Base-by-base conservation (phyloP, 2,888 invertebrate genomes). In the Bellardia bayeri region DNA sequence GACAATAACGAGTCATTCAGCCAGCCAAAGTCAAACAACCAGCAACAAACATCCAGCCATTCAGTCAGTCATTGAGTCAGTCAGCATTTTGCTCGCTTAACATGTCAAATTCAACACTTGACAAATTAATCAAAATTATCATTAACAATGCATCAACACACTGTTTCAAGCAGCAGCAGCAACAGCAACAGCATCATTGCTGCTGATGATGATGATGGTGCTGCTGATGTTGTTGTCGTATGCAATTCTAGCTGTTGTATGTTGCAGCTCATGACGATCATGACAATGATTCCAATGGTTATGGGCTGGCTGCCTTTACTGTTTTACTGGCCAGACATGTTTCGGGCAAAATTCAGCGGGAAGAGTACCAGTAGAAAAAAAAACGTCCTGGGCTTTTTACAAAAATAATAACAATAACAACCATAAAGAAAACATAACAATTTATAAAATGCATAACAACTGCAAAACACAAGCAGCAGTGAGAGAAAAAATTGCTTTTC, bases 71-170 rank as follows among this genome's bases (percentile, higher is more conserved):
- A 56, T n/a, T 14, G 49, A 69, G 63, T 63, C 75, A 82, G 82
- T 76, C 82, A 87, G 85, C 82, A 82, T 85, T 87, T 87, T 85
- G 85, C 85, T 87, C 87, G 87, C 87, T 87, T 87, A 87, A 87
- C 87, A 87, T 87, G 87, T 87, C 87, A 87, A 87, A 87, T 87
- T 87, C 87, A 87, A 87, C 87, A 87, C 87, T 87, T 87, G 87
- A 87, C 87, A 87, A 87, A 87, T 87, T 87, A 87, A 87, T 87
- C 87, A 87, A 87, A 87, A 87, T 87, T 87, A 87, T 87, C 87
- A 87, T 87, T 87, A 87, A 87, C 87, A 87, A 87, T 87, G 87
- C 87, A 87, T 87, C 87, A 87, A 82, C 87, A 83, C 86, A 86
- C 86, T 85, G 85, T 85, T 83, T 85, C 83, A 83, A 71, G 83